Evolutionary conservation across 2,797 vertebrate species (phyloP), one percentile per base, ranked within the genome.

Genomic region (Cossypha caffra): DNA sequence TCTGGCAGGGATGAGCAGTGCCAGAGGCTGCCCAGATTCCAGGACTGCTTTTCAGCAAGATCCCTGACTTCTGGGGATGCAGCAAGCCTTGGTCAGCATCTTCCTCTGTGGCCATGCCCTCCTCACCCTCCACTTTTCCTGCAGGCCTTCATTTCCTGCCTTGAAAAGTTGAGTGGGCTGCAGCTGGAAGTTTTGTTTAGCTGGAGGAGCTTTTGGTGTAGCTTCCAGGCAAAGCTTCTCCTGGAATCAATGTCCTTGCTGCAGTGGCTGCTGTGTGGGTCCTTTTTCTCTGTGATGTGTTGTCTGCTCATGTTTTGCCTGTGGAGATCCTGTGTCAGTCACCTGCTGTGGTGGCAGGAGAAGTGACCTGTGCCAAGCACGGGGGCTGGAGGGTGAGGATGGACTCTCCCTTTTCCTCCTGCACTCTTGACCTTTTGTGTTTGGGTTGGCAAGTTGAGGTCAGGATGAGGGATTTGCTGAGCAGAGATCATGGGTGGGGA

Each of bases 391-490:
- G 26, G 21, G 20, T 2, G 26, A 71, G 33, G 51, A 37, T 2
- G 12, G 57, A 5, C 16, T 66, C 79, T 81, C 29, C 47, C 13
- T 69, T 23, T 33, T 15, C 20, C 54, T 76, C 26, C 71, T 42
- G 51, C 0, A 3, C n/a, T 17, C 25, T 24, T 21, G 25, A 0
- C 26, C 31, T 7, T 14, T 55, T 16, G 17, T 80, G 33, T 47
- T 80, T 72, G 79, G 29, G 4, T 28, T 68, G 72, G 29, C 50
- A 48, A 21, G n/a, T 7, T 29, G 71, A 12, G 38, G 16, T 29
- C 45, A 25, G 71, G 90, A 13, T 10, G 51, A 43, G 74, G 67
- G 74, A 48, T 82, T 79, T 75, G 28, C 59, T 71, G 57, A 66
- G 90, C 28, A 12, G 45, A 57, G 40, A 52, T 84, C 77, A 14